Evolutionary conservation across 2,888 invertebrate genomes (phyloP).

Genomic region (Trissolcus brochymenae): DNA sequence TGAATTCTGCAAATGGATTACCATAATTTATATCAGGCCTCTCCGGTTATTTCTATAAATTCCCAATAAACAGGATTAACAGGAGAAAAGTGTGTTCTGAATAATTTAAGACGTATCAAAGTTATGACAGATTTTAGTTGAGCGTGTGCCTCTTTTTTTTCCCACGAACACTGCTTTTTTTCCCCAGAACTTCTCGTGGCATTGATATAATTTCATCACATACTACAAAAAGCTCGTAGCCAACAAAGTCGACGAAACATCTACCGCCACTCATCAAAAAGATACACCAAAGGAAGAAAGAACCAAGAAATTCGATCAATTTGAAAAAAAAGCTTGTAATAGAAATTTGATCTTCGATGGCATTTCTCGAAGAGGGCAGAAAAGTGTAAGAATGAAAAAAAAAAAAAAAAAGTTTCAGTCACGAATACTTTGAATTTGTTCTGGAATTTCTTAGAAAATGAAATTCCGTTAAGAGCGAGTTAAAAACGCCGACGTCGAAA

Average conservation of each 20-base stretch:
- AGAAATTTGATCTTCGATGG: conserved; percentile 1
- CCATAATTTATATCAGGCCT: conserved; percentile 46
- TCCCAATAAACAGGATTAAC: conserved; percentile 39
- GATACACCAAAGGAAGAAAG: not conserved
- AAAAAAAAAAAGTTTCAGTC: conserved; percentile 5
- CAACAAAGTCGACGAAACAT: no score
- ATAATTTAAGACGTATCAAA: conserved; percentile 33
- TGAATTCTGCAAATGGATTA: conserved; percentile 41
- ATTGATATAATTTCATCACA: no score
- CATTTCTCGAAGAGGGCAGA: not conserved
- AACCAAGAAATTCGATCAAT: not conserved
- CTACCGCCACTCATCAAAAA: no score
- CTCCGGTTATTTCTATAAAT: conserved; percentile 41
- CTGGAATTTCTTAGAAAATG: conserved; percentile 1
- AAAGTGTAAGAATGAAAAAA: not conserved
- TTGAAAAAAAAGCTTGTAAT: not conserved
- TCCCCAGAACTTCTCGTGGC: not conserved
- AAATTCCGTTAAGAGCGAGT: conserved; percentile 8
- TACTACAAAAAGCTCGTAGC: no score
- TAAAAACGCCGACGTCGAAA: conserved; percentile 13
- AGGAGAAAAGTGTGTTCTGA: conserved; percentile 28
- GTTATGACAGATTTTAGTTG: conserved; percentile 40
- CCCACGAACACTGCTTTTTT: not conserved
- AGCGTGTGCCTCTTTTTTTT: conserved; percentile 12
- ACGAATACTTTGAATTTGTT: conserved; percentile 7